A percentile compares a stretch with the other conserved stretches of the same genome.
Evolutionary conservation across 1,140 invertebrate genomes (phyloP).

Genomic region (Holcopasites calliopsidis): DNA sequence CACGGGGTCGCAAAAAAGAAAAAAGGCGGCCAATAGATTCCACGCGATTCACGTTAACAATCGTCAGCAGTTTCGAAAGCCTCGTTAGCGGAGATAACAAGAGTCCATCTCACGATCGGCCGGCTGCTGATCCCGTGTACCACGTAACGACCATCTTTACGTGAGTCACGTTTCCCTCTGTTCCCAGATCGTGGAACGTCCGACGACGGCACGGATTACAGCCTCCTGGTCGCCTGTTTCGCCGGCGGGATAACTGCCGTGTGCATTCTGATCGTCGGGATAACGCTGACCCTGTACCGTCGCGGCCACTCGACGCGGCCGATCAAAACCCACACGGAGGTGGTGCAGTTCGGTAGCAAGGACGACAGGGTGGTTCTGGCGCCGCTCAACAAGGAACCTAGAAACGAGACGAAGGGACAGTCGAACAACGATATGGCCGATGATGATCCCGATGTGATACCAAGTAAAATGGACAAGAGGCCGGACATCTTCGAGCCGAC

Average conservation of each 20-base stretch:
- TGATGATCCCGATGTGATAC: conserved; percentile 72
- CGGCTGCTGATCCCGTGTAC: too few relatives aligned
- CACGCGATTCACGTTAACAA: not conserved
- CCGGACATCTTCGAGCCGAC: conserved; percentile 67
- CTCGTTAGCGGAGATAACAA: not conserved
- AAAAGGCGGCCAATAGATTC: not conserved
- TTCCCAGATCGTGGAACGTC: conserved; percentile 68
- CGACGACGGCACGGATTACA: conserved; percentile 69
- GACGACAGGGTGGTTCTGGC: conserved; percentile 27
- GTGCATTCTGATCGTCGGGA: conserved; percentile 71
- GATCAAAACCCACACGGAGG: conserved; percentile 60
- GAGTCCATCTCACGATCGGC: too few relatives aligned
- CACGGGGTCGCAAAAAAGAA: not conserved
- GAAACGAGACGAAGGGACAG: conserved; percentile 39
- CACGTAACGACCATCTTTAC: not conserved
- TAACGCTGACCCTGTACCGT: conserved; percentile 71
- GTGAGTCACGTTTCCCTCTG: conserved; percentile 36
- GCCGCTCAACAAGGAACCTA: conserved; percentile 6
- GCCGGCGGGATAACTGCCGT: conserved; percentile 72
- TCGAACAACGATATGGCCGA: conserved; percentile 51
- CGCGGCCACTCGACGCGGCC: conserved; percentile 61
- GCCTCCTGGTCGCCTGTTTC: conserved; percentile 72
- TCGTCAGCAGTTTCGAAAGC: not conserved
- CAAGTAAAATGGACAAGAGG: conserved; percentile 63
- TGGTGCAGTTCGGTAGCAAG: conserved; percentile 46